phyloP scores from a whole-genome alignment of 2,797 vertebrate species.

The Eulemur coronatus region DNA sequence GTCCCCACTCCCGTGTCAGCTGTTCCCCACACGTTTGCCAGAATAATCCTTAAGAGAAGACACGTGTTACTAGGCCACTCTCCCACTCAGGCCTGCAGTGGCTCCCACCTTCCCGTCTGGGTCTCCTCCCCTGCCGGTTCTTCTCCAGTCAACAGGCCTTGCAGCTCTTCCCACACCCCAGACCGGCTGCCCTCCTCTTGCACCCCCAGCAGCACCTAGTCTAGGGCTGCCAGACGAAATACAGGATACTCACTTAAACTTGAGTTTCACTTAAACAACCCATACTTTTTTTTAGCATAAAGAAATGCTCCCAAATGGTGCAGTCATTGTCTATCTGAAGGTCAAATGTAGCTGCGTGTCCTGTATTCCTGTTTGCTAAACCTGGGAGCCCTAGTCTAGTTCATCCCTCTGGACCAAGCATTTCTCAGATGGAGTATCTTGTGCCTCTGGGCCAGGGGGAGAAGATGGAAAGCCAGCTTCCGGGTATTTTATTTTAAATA shows the following conservation, averaged over 20 bases:
- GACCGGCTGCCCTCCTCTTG: background rate
- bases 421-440: background rate
- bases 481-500: background rate
- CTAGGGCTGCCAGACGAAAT: background rate
- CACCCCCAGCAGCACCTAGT: too few relatives aligned
- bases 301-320: background rate
- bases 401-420: background rate
- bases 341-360: too few relatives aligned
- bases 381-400: background rate
- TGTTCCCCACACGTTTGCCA: background rate
- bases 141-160: background rate
- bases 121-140: rapidly evolving
- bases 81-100: background rate
- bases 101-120: background rate
- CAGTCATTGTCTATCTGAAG: background rate
- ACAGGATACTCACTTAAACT: background rate
- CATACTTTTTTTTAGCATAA: background rate
- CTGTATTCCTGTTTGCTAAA: background rate
- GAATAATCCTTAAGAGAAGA: background rate
- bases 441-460: background rate
- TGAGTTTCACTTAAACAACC: background rate
- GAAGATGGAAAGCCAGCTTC: background rate
- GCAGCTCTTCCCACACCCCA: background rate
- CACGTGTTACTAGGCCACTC: rapidly evolving
- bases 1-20: background rate